A percentile compares a stretch with the other conserved stretches of the same genome.
These are phyloP conservation scores for Tenthredo mesomela DNA, from an alignment of 2,888 invertebrate genomes.

Conservation along the genomic window DNA sequence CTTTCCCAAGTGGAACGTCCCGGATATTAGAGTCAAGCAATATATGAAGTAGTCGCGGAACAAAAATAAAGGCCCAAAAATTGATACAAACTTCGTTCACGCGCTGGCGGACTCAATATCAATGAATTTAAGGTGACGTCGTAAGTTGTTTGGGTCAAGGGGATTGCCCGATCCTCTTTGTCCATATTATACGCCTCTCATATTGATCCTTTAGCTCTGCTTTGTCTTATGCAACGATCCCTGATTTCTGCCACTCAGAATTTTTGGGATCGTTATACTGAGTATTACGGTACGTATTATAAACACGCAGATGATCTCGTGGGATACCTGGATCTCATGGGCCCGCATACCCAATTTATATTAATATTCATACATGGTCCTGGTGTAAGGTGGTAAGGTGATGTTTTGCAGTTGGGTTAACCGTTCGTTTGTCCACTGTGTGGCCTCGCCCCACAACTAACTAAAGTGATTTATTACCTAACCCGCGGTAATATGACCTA, in stretches of 20 bases:
- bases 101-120: neutral
- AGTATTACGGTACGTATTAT: neutral
- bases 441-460: conserved; percentile 34
- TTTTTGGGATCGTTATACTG: neutral
- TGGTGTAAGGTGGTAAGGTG: neutral
- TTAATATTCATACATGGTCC: neutral
- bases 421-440: conserved; percentile 22
- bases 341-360: neutral
- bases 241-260: neutral
- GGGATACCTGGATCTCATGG: neutral
- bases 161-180: neutral
- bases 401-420: conserved; percentile 4
- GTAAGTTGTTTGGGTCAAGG: conserved; percentile 19
- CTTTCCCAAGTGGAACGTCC: conserved; percentile 16
- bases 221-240: conserved; percentile 18
- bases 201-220: neutral
- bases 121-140: neutral
- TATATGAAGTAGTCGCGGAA: too few relatives aligned
- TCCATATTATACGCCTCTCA: neutral
- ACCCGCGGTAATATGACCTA: conserved; percentile 24
- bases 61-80: neutral
- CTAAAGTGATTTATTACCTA: neutral
- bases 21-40: neutral
- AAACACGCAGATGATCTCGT: neutral
- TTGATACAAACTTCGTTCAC: neutral